Evolutionary conservation across 1,140 invertebrate species (phyloP).

Genomic region (Aphidius gifuensis): DNA sequence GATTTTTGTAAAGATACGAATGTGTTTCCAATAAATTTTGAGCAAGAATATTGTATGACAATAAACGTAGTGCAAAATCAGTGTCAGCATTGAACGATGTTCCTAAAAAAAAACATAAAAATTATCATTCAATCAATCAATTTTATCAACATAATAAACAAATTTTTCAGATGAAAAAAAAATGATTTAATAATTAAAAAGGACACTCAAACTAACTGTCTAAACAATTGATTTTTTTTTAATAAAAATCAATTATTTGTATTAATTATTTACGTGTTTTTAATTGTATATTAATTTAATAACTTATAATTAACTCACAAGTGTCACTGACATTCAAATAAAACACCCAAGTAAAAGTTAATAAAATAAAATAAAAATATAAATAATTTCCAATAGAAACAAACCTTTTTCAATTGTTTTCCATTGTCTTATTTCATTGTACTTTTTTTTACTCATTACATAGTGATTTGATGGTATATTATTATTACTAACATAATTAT

Average conservation of each 20-base stretch:
- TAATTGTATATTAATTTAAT: too few relatives aligned
- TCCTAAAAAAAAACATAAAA: constrained; percentile 30
- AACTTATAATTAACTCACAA: too few relatives aligned
- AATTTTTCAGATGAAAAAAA: too few relatives aligned
- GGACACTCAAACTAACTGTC: too few relatives aligned
- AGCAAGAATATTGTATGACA: constrained; percentile 87
- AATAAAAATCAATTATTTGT: background rate
- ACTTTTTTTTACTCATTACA: constrained; percentile 34
- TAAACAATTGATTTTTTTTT: background rate
- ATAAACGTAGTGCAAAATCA: constrained; percentile 46
- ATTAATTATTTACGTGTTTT: too few relatives aligned
- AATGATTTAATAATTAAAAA: too few relatives aligned
- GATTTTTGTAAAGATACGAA: constrained; percentile 68
- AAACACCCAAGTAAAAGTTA: too few relatives aligned
- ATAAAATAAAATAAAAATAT: too few relatives aligned
- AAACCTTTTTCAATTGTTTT: constrained; percentile 34
- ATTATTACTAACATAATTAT: constrained; percentile 2
- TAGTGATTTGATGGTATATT: constrained; percentile 11
- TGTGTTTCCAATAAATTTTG: constrained; percentile 78
- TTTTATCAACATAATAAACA: background rate
- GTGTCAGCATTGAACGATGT: constrained; percentile 30
- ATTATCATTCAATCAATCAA: constrained; percentile 3
- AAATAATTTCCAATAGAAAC: too few relatives aligned
- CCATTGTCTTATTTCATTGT: constrained; percentile 46
- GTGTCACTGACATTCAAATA: too few relatives aligned